Conservation (phyloP, 2,113 vertebrate species). For the Pituophis catenifer region DNA sequence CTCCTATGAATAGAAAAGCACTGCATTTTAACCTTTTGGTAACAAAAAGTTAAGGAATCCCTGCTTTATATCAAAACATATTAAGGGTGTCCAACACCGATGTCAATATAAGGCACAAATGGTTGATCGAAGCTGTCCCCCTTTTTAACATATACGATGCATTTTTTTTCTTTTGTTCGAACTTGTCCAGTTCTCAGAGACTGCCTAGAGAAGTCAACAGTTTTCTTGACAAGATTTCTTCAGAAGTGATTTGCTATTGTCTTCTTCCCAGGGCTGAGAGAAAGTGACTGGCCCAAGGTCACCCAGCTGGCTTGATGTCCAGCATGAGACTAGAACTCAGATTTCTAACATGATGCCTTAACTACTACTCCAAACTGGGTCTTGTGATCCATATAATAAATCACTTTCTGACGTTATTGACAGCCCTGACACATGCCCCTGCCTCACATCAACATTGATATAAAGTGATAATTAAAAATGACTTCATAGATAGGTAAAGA, state of each 20-base stretch:
- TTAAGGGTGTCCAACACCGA: not conserved
- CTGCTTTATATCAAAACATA: not conserved
- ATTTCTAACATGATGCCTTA: not conserved
- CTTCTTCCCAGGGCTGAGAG: not conserved
- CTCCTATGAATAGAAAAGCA: not conserved
- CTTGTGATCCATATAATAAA: not conserved
- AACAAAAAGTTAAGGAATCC: not conserved
- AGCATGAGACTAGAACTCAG: not conserved
- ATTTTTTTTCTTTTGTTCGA: not conserved
- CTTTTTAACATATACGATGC: not conserved
- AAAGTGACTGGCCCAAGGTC: not conserved
- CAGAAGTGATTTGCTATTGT: not conserved
- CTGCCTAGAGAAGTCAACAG: not conserved
- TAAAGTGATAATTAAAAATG: not conserved
- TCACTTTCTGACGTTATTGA: not conserved
- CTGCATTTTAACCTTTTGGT: not conserved
- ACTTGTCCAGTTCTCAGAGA: not conserved
- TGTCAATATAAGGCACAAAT: not conserved
- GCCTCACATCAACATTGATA: not conserved
- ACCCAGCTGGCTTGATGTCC: not conserved
- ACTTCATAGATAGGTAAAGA: not conserved
- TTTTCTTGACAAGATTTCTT: not conserved
- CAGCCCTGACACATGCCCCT: not conserved
- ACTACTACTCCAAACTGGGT: not conserved
- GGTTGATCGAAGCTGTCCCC: not conserved